phyloP scores from a whole-genome alignment of 2,113 vertebrate genomes.

The Spea multiplicata region DNA sequence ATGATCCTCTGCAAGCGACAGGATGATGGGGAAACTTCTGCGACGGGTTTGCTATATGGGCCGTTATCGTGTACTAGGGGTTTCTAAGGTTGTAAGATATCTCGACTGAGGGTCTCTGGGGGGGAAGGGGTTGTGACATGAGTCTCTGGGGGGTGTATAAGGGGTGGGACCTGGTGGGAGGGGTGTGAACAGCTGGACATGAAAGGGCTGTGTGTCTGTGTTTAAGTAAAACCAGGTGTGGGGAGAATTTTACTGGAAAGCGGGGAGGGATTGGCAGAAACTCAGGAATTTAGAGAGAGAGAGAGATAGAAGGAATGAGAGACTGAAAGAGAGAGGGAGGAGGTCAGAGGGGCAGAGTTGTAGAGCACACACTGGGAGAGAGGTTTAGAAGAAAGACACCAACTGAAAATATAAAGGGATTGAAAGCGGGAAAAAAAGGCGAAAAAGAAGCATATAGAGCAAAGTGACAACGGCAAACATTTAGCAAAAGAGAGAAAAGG shows the following conservation, averaged over 20 bases:
- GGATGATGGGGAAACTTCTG: no score
- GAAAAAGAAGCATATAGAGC: constrained; percentile 15
- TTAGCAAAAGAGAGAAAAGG: constrained; percentile 5
- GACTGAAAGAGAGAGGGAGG: constrained; percentile 24
- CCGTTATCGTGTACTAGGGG: not conserved
- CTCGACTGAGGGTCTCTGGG: constrained; percentile 11
- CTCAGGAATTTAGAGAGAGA: constrained; percentile 40
- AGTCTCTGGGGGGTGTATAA: constrained; percentile 33
- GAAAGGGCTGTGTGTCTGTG: constrained; percentile 44
- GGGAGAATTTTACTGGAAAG: constrained; percentile 44
- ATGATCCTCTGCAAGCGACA: no score
- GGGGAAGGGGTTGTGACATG: constrained; percentile 31
- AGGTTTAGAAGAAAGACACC: constrained; percentile 12
- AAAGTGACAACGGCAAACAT: constrained; percentile 5
- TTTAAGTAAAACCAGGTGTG: constrained; percentile 48
- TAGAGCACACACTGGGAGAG: constrained; percentile 3
- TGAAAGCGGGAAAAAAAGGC: constrained; percentile 2
- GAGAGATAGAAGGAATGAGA: constrained; percentile 34
- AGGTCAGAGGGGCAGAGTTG: constrained; percentile 4
- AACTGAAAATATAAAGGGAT: constrained; percentile 2
- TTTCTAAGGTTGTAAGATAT: not conserved
- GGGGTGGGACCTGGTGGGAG: constrained; percentile 18
- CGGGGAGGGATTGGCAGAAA: constrained; percentile 44
- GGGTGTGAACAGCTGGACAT: constrained; percentile 46
- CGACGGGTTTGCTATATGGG: not conserved